A percentile compares a stretch with the other conserved stretches of the same genome.
Evolutionary conservation across 1,140 invertebrate genomes (phyloP).

Genomic region (Megalonaias nervosa): DNA sequence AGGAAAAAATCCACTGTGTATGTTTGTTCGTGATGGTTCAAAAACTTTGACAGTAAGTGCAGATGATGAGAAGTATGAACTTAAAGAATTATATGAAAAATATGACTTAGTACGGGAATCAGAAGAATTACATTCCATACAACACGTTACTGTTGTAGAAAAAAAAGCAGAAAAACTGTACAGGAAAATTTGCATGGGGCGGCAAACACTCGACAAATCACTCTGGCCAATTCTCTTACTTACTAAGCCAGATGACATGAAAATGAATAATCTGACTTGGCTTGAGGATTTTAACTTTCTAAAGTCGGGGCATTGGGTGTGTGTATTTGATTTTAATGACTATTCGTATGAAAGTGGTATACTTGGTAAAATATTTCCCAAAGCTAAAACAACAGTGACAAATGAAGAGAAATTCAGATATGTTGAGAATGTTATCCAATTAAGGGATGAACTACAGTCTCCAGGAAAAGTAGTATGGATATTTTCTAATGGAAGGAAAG

Average conservation of each 20-base stretch:
- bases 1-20: background rate
- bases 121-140: background rate
- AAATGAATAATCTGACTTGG: conserved; percentile 13
- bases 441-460: conserved; percentile 4
- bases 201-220: conserved; percentile 6
- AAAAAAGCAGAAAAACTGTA: conserved; percentile 5
- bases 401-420: conserved; percentile 13
- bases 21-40: conserved; percentile 16
- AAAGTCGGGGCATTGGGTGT: conserved; percentile 1
- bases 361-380: background rate
- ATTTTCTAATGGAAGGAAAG: conserved; percentile 29
- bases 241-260: conserved; percentile 11
- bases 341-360: conserved; percentile 16
- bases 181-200: conserved; percentile 3
- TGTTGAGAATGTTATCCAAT: conserved; percentile 3
- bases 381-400: conserved; percentile 7
- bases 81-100: conserved; percentile 3
- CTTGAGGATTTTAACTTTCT: conserved; percentile 13
- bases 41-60: background rate
- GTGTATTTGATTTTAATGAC: conserved; percentile 34
- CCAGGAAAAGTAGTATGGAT: conserved; percentile 31
- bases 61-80: background rate
- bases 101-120: background rate
- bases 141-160: background rate
- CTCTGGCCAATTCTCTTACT: conserved; percentile 22